Conservation (phyloP, 2,113 vertebrate genomes). For the Syngnathus scovelli region DNA sequence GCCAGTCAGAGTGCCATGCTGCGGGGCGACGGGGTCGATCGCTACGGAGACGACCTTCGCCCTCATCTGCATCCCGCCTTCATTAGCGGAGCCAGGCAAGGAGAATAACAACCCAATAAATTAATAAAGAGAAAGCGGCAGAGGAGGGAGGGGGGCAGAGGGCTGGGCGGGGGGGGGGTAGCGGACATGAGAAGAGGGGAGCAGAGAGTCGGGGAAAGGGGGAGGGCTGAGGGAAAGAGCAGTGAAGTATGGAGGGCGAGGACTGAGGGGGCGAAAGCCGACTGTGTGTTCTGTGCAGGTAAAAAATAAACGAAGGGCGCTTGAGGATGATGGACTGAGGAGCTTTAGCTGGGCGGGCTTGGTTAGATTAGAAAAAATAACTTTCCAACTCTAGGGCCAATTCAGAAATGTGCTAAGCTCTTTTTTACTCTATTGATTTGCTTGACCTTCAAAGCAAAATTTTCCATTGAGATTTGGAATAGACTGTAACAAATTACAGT, state of each 20-base stretch:
- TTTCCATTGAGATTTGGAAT: not conserved
- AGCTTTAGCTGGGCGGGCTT: not conserved
- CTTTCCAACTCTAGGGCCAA: conserved; percentile 8
- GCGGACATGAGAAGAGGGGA: conserved; percentile 25
- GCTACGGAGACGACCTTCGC: conserved; percentile 71
- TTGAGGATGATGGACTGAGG: conserved; percentile 11
- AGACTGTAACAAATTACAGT: not conserved
- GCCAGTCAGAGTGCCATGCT: conserved; percentile 72
- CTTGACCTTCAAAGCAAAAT: not conserved
- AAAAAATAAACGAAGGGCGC: conserved; percentile 22
- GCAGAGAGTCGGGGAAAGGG: conserved; percentile 38
- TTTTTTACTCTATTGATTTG: conserved; percentile 17
- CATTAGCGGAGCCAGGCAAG: conserved; percentile 71
- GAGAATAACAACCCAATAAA: conserved; percentile 76
- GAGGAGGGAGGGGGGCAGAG: conserved; percentile 21
- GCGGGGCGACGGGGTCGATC: conserved; percentile 69
- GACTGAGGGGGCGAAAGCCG: not conserved
- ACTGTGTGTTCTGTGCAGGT: conserved; percentile 17
- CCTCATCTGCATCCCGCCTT: conserved; percentile 78
- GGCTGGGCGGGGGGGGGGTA: conserved; percentile 10
- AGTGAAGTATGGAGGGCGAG: conserved; percentile 21
- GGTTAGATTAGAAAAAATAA: not conserved
- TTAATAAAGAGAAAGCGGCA: conserved; percentile 68
- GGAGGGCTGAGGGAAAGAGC: conserved; percentile 30
- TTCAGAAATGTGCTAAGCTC: conserved; percentile 27